Base-by-base conservation (phyloP, 2,797 vertebrate species). In the Gallinago nigripennis region DNA sequence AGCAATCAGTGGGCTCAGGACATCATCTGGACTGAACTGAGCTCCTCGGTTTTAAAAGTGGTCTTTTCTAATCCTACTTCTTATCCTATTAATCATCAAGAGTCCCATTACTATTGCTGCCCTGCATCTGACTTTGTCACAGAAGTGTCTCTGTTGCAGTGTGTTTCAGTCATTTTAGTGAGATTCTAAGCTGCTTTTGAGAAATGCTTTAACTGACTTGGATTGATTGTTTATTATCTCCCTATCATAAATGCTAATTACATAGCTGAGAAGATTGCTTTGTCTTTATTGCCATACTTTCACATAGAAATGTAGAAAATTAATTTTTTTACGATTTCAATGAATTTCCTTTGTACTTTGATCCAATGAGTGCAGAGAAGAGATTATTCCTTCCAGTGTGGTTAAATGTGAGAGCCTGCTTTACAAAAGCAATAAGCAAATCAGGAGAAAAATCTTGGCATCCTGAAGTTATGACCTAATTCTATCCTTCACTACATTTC, bases 221-320 rank as follows among this genome's bases (percentile, higher is more conserved):
- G 27, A 96, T 14, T 89, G 82, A 83, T 69, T 87, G 81, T 54
- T 94, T 96, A 79, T 93, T 93, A 95, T 85, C 90, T 95, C 91
- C 75, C 23, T 8, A 89, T 95, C 96, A 93, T 95, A 96, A 97
- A 94, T 85, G 95, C 90, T 94, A 96, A 97, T 96, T 97, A 76
- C 79, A 81, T 53, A 96, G 91, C 93, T 94, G 93, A 93, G 78
- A 90, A 85, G 90, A 96, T 15, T 25, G 31, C 45, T 51, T 83
- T 93, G 57, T 90, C 92, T 95, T 97, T 93, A 94, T 69, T 91
- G 81, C 83, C 66, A 71, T 58, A 83, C 37, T 94, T 93, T 82
- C 93, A 94, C 75, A 78, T 1, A 31, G 61, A 89, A 94, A 69
- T 64, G 65, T 6, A 72, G 43, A 85, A 83, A 92, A 73, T 85